Evolutionary conservation across 2,113 vertebrate species (phyloP), one percentile per base, ranked within the genome.

Genomic region (Fulmarus glacialis): DNA sequence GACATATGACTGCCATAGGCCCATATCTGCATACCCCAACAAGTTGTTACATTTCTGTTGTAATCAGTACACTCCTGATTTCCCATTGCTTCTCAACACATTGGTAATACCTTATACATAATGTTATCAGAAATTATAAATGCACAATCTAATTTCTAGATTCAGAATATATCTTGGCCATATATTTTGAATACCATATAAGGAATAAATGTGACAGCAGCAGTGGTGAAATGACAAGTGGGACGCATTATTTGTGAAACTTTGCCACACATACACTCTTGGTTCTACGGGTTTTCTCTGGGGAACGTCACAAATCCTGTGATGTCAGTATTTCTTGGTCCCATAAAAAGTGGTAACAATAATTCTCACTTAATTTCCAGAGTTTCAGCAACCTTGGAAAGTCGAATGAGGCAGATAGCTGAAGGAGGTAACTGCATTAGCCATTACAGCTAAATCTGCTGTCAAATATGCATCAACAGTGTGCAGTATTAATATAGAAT

Each of bases 251-350:
- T 50, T 77, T 83, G 72, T 64, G 59, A 77, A 92, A 81, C 48
- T 42, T 34, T 78, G 73, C 15, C 26, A 64, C 16, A 9, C 15
- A 8, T 5, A 9, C 0, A 0, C 11, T 55, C 26, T 43, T 82
- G n/a, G 42, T 90, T 87, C 36, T 43, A 32, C 11, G 38, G 23
- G 6, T 66, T 91, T 96, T 38, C 42, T 75, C n/a, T 52, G 26
- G 22, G 34, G 23, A 86, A n/a, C 1, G 4, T 80, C 40, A 53
- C n/a, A 56, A 66, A 43, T 55, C 4, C 1, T 30, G 12, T 36
- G 24, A 90, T 75, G 53, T 19, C 24, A 17, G 22, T 71, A 45
- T 74, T 94, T 87, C 70, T 79, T 85, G 36, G 36, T 75, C 40
- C 56, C 48, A 38, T 47, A 71, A 56, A 53, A 84, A 38, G 11